A percentile compares a stretch with the other conserved stretches of the same genome.
Conservation (phyloP, 2,888 invertebrate species). For the Leptopilina myrica region DNA sequence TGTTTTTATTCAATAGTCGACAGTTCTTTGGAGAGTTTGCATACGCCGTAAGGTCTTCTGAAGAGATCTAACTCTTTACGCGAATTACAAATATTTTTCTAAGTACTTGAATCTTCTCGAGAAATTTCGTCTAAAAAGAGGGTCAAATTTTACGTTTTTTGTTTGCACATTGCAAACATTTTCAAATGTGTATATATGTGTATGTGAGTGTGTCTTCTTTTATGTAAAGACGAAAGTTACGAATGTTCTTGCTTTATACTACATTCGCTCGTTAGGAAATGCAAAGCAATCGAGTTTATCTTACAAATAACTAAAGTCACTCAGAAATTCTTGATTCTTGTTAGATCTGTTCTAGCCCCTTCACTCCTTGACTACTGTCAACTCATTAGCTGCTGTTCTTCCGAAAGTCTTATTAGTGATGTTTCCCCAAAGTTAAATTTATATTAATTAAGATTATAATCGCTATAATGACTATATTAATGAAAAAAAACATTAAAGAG, state of each 20-base stretch:
- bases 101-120: not conserved
- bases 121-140: not conserved
- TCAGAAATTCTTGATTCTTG: conserved; percentile 16
- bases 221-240: not conserved
- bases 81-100: conserved; percentile 29
- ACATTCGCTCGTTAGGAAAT: conserved; percentile 25
- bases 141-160: conserved; percentile 28
- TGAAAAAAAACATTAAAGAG: too few relatives aligned
- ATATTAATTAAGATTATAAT: not conserved
- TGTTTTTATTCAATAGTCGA: conserved; percentile 22
- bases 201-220: not conserved
- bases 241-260: not conserved
- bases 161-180: conserved; percentile 11
- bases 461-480: not conserved
- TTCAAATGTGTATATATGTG: not conserved
- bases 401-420: not conserved
- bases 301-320: conserved; percentile 34
- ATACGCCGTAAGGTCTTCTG: not conserved
- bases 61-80: conserved; percentile 28
- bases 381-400: conserved; percentile 32
- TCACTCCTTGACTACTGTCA: not conserved
- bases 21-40: conserved; percentile 14
- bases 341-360: conserved; percentile 18
- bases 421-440: not conserved
- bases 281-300: conserved; percentile 35